Base-by-base conservation (phyloP, 2,113 vertebrate genomes). In the Lichenostomus cassidix region DNA sequence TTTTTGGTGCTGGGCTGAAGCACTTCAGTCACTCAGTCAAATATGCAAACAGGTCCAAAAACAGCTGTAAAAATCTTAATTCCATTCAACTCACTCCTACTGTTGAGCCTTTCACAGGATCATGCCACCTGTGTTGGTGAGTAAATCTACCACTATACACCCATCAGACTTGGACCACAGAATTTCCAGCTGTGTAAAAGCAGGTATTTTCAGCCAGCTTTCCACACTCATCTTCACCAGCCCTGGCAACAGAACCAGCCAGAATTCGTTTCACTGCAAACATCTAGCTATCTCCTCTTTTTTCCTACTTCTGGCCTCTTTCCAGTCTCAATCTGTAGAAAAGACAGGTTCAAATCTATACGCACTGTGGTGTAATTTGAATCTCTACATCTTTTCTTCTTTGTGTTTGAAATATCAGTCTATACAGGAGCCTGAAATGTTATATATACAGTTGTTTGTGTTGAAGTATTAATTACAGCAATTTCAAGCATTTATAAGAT, bases 51-150 rank as follows among this genome's bases (percentile, higher is more conserved):
- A 25, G 22, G 8, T 79, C 25, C 33, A 67, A 79, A 79, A 92
- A 0, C 16, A 64, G 6, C 35, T 62, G 41, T 73, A 53, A 59
- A 56, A 68, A 11, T 1, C 0, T 5, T 35, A n/a, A 25, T 64
- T 84, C 46, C 6, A 19, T 28, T 56, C 37, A 65, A 8, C 14
- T 74, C 11, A 27, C 10, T 46, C 11, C 24, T 68, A 23, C 10
- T 69, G 19, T 33, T 64, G 35, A 68, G 13, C 9, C 4, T 71
- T 80, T 83, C 41, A 49, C 33, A 47, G 12, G 18, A 89, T 9
- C 20, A 52, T n/a, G 15, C 8, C 33, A 59, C 23, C 9, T 76
- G 14, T 64, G 49, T 71, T 53, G 21, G 29, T 67, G 23, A 80
- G 17, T 16, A 50, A 33, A 46, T 71, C 58, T 80, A 25, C 14